A percentile compares a stretch with the other conserved stretches of the same genome.
Conservation (phyloP, 2,888 invertebrate species). For the Eudemis profundana region DNA sequence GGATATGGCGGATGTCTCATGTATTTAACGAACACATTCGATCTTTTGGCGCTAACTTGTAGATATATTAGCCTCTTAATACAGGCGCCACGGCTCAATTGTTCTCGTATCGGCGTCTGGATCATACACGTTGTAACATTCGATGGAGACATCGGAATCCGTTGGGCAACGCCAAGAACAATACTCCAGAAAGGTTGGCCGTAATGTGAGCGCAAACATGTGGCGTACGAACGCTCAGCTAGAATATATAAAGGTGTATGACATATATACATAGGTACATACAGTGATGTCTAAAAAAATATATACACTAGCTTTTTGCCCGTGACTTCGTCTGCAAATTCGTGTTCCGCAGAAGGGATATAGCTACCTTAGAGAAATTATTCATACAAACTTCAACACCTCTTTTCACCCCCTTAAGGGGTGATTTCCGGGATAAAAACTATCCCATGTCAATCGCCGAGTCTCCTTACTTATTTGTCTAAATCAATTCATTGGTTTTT, state of each 20-base stretch:
- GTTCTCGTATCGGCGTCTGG: conserved; percentile 56
- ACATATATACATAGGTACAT: too few relatives aligned
- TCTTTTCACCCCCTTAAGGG: too few relatives aligned
- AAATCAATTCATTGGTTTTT: too few relatives aligned
- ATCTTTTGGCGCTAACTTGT: neutral
- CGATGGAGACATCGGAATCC: conserved; percentile 50
- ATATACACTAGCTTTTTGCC: neutral
- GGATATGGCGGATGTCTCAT: neutral
- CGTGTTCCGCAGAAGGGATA: too few relatives aligned
- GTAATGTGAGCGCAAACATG: conserved; percentile 22
- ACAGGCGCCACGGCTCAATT: conserved; percentile 48
- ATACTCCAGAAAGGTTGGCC: conserved; percentile 37
- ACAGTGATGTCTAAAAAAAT: too few relatives aligned
- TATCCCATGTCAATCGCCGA: too few relatives aligned
- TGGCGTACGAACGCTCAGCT: neutral
- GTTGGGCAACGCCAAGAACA: conserved; percentile 48
- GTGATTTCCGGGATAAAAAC: too few relatives aligned
- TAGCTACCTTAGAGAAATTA: too few relatives aligned
- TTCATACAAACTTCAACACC: too few relatives aligned
- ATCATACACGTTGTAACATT: conserved; percentile 55
- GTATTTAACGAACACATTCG: neutral
- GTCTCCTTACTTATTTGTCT: too few relatives aligned
- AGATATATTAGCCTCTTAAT: conserved; percentile 4
- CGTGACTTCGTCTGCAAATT: neutral
- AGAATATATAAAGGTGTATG: neutral